These are phyloP conservation scores for Phengaris arion DNA, from an alignment of 2,888 invertebrate genomes.

Conservation along the genomic window DNA sequence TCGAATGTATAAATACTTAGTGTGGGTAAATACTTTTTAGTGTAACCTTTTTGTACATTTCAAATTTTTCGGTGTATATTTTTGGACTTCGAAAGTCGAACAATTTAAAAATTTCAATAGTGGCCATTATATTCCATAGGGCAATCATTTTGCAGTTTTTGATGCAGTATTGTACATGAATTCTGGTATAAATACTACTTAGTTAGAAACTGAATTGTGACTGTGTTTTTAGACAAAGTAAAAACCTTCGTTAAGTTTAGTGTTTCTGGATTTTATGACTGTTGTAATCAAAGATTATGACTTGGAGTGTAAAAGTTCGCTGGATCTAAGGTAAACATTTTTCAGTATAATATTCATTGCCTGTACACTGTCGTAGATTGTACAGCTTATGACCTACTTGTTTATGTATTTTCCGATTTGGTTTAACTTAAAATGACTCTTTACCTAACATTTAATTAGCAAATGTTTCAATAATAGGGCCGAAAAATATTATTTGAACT, in stretches of 20 bases:
- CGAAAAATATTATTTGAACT: not conserved
- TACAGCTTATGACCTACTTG: too few species aligned
- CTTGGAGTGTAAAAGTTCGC: not conserved
- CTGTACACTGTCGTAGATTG: too few species aligned
- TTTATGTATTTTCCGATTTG: too few species aligned
- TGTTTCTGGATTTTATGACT: not conserved
- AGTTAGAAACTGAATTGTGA: not conserved
- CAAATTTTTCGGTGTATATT: too few species aligned
- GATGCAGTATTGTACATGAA: not conserved
- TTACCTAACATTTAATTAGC: too few species aligned
- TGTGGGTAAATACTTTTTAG: not conserved
- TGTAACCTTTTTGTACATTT: not conserved
- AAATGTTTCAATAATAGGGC: too few species aligned
- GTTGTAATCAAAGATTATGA: conserved; percentile 6
- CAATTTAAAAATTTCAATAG: too few species aligned
- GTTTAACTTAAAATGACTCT: too few species aligned
- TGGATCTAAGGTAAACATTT: conserved; percentile 6
- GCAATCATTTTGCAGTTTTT: not conserved
- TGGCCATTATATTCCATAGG: not conserved
- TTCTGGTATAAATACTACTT: not conserved
- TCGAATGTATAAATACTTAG: not conserved
- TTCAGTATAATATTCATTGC: not conserved
- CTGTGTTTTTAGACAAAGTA: not conserved
- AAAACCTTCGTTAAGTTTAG: not conserved
- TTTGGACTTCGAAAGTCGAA: too few species aligned